phyloP scores from a whole-genome alignment of 2,888 invertebrate genomes.

The Agrenia bidenticulata region DNA sequence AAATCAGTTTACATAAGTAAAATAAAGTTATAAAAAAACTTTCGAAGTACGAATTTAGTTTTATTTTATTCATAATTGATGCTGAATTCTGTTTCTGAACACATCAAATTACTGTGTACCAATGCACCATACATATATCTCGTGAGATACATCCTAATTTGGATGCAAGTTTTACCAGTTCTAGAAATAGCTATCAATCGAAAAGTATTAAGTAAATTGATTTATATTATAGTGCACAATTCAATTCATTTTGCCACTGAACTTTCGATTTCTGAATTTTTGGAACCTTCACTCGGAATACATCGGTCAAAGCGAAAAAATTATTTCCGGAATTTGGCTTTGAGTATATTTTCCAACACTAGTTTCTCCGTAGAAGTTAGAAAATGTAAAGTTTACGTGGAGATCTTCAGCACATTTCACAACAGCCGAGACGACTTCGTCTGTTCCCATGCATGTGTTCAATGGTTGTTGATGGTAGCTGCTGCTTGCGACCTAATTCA shows the following conservation, averaged over 20 bases:
- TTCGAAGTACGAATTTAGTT: background rate
- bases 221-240: too few relatives aligned
- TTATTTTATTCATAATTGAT: background rate
- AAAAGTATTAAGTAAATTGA: too few relatives aligned
- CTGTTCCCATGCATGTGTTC: slow-evolving; percentile 33
- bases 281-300: too few relatives aligned
- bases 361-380: slow-evolving; percentile 31
- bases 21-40: too few relatives aligned
- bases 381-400: slow-evolving; percentile 33
- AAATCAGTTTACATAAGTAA: too few relatives aligned
- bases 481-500: slow-evolving; percentile 28
- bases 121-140: too few relatives aligned
- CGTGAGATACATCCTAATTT: too few relatives aligned
- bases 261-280: too few relatives aligned
- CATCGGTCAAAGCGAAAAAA: slow-evolving; percentile 40
- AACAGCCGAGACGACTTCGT: slow-evolving; percentile 22
- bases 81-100: background rate
- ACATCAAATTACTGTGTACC: background rate
- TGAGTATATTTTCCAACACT: slow-evolving; percentile 37
- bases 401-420: slow-evolving; percentile 32
- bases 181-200: too few relatives aligned
- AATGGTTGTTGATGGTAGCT: slow-evolving; percentile 33
- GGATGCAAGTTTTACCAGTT: too few relatives aligned
- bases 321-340: slow-evolving; percentile 39
- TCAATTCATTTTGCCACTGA: too few relatives aligned